Base-by-base conservation (phyloP, 1,140 invertebrate genomes). In the Helicorthomorpha holstii region DNA sequence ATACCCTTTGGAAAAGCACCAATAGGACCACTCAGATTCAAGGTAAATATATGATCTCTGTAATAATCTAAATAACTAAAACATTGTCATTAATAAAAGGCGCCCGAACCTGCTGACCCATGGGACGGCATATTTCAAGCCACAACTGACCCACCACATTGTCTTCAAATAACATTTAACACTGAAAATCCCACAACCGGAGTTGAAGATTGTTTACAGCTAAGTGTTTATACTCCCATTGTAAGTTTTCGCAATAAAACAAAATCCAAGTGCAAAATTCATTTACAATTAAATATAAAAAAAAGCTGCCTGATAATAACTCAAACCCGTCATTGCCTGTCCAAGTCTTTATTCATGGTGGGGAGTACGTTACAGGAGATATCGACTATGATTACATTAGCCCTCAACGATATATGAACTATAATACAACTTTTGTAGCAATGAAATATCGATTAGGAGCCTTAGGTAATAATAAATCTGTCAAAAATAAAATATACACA, bases 401-500 rank as follows among this genome's bases (percentile, higher is more conserved):
- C 12, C 66, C 72, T 1, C 60, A 67, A 25, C 69, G 73, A 54
- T 54, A 75, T 2, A 52, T 74, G 54, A 65, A 73, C 55, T 68
- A 76, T 24, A 66, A 73, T 46, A 54, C 80, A 34, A 70, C 82
- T 21, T 64, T 82, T 0, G 76, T 83, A 1, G 73, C 77, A 1
- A 57, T 81, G 19, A 81, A 82, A 58, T 81, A 81, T 61, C 69
- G 80, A 27, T 64, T 81, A 10, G 75, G 75, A 53, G 64, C 76
- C 54, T 65, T 82, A 27, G 78, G 78, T 77, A 59, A 65, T n/a
- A n/a, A n/a, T n/a, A n/a, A n/a, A n/a, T 34, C 7, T 34, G 7
- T 34, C 29, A 7, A 34, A 34, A 34, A 34, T 16, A 34, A 34
- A 7, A 34, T 7, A 7, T 34, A 34, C 7, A 34, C n/a, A n/a